Evolutionary conservation across 2,888 invertebrate species (phyloP).

Genomic region (Yponomeuta cagnagella): DNA sequence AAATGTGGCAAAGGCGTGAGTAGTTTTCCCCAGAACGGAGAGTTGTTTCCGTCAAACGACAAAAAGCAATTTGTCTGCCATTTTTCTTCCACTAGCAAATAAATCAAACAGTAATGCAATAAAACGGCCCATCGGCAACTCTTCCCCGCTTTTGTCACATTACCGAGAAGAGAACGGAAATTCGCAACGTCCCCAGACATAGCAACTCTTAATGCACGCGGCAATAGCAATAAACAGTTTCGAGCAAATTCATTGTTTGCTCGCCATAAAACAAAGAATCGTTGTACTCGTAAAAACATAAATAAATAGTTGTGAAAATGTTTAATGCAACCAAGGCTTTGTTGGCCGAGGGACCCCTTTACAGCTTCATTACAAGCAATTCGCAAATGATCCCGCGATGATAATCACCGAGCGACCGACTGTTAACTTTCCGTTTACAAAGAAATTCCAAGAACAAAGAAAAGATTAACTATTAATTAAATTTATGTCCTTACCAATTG

Average conservation of each 20-base stretch:
- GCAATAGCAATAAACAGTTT: conserved; percentile 41
- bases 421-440: neutral
- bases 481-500: conserved; percentile 8
- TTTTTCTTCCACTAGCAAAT: conserved; percentile 17
- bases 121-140: conserved; percentile 22
- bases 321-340: conserved; percentile 39
- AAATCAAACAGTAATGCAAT: conserved; percentile 31
- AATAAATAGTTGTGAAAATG: conserved; percentile 40
- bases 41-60: neutral
- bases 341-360: conserved; percentile 24
- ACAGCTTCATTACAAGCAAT: conserved; percentile 12
- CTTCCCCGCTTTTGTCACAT: conserved; percentile 16
- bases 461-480: conserved; percentile 9
- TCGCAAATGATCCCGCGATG: conserved; percentile 10
- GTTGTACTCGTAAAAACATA: conserved; percentile 26
- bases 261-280: conserved; percentile 16
- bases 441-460: conserved; percentile 4
- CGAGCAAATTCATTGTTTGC: conserved; percentile 37
- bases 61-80: neutral
- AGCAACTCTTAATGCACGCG: conserved; percentile 24
- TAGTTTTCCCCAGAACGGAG: neutral
- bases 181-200: conserved; percentile 23
- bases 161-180: conserved; percentile 17
- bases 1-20: neutral
- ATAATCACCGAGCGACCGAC: conserved; percentile 5